Percentiles rank a stretch among this genome's conserved stretches.
Evolutionary conservation across 2,113 vertebrate genomes (phyloP).

Genomic region (Mormoops blainvillei): DNA sequence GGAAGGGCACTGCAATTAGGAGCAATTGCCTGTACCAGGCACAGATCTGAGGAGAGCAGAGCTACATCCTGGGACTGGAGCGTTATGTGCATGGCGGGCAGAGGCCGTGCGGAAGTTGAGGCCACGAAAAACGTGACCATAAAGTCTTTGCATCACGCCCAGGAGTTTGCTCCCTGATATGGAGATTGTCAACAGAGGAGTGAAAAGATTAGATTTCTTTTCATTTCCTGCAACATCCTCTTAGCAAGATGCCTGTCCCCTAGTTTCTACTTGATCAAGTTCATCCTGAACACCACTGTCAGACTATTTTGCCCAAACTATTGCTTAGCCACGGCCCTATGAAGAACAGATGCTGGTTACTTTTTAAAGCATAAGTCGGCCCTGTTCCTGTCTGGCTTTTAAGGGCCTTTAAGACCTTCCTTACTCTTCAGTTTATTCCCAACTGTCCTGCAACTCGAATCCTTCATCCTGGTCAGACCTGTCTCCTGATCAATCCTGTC

Average conservation of each 20-base stretch:
- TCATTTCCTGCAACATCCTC: not conserved
- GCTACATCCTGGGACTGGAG: not conserved
- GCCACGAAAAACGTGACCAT: not conserved
- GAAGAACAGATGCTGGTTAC: not conserved
- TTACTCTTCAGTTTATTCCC: not conserved
- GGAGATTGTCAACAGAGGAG: not conserved
- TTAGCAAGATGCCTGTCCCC: not conserved
- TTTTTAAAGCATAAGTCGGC: not conserved
- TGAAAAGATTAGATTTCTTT: not conserved
- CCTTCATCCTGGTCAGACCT: not conserved
- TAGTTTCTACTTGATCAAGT: not conserved
- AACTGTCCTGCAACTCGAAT: not conserved
- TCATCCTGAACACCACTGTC: not conserved
- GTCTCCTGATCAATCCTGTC: not conserved
- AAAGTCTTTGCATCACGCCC: not conserved
- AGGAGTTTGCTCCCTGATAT: not conserved
- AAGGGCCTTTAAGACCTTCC: not conserved
- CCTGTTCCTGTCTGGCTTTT: not conserved
- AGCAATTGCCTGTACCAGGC: not conserved
- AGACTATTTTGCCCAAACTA: not conserved
- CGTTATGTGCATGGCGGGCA: not conserved
- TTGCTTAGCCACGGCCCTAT: not conserved
- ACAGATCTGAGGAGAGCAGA: not conserved
- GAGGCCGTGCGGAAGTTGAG: not conserved
- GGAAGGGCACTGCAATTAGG: not conserved